Evolutionary conservation across 2,888 invertebrate species (phyloP).

Genomic region (Melinaea marsaeus): DNA sequence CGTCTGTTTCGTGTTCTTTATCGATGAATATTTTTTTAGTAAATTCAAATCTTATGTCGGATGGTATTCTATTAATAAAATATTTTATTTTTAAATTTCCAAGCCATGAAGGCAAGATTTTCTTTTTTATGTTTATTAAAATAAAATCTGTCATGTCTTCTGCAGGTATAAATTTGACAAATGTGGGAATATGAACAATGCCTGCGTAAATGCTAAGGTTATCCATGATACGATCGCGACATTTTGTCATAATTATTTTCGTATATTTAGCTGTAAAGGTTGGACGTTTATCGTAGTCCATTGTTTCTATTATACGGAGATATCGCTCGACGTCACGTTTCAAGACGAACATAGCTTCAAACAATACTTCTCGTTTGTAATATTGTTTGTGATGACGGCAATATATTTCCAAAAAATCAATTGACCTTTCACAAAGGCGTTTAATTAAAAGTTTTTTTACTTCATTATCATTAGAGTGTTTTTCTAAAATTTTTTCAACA

Average conservation of each 20-base stretch:
- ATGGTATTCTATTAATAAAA: conserved; percentile 48
- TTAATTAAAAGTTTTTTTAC: conserved; percentile 36
- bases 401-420: conserved; percentile 40
- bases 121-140: conserved; percentile 36
- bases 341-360: conserved; percentile 42
- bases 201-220: conserved; percentile 46
- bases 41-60: conserved; percentile 49
- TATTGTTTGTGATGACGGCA: conserved; percentile 25
- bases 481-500: conserved; percentile 44
- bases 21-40: conserved; percentile 50
- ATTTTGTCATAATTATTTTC: conserved; percentile 46
- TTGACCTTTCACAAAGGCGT: conserved; percentile 49
- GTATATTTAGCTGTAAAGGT: conserved; percentile 44
- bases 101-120: conserved; percentile 36
- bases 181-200: conserved; percentile 47
- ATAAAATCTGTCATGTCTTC: conserved; percentile 50
- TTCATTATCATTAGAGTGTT: conserved; percentile 26
- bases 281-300: conserved; percentile 27
- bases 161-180: conserved; percentile 48
- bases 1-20: conserved; percentile 32
- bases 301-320: conserved; percentile 44
- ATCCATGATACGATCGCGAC: conserved; percentile 44
- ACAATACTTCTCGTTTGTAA: conserved; percentile 34
- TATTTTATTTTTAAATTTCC: conserved; percentile 40
- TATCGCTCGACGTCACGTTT: conserved; percentile 44